phyloP scores from a whole-genome alignment of 2,888 invertebrate species.

The Andrena flavipes region DNA sequence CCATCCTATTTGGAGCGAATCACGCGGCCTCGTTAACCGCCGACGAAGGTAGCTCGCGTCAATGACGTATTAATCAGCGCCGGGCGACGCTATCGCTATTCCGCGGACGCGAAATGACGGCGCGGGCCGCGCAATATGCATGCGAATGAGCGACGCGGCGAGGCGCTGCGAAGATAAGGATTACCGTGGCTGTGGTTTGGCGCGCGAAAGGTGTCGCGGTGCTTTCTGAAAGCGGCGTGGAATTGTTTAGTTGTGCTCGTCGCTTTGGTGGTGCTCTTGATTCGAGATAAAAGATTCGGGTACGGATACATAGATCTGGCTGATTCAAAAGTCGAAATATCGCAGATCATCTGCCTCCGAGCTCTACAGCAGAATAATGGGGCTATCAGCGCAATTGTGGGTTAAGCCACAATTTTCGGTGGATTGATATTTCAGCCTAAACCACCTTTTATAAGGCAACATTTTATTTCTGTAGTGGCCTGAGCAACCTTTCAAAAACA shows the following conservation, averaged over 20 bases:
- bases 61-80: constrained; percentile 56
- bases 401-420: too few relatives aligned
- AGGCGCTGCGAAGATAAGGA: constrained; percentile 41
- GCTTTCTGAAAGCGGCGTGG: neutral
- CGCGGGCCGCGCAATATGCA: constrained; percentile 17
- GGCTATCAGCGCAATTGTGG: too few relatives aligned
- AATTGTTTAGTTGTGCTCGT: constrained; percentile 15
- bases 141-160: constrained; percentile 30
- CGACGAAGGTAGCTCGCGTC: constrained; percentile 17
- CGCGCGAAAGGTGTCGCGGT: constrained; percentile 21
- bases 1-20: constrained; percentile 49
- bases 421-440: too few relatives aligned
- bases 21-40: constrained; percentile 51
- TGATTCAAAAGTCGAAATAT: too few relatives aligned
- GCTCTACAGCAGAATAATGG: too few relatives aligned
- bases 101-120: constrained; percentile 34
- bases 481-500: too few relatives aligned
- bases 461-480: too few relatives aligned
- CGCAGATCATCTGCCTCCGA: too few relatives aligned
- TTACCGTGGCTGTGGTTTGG: constrained; percentile 30
- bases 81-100: constrained; percentile 36
- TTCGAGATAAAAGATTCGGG: too few relatives aligned
- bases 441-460: too few relatives aligned
- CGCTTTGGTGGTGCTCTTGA: neutral
- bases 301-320: too few relatives aligned